phyloP scores from a whole-genome alignment of 2,888 invertebrate genomes.

The Agrochola lota region DNA sequence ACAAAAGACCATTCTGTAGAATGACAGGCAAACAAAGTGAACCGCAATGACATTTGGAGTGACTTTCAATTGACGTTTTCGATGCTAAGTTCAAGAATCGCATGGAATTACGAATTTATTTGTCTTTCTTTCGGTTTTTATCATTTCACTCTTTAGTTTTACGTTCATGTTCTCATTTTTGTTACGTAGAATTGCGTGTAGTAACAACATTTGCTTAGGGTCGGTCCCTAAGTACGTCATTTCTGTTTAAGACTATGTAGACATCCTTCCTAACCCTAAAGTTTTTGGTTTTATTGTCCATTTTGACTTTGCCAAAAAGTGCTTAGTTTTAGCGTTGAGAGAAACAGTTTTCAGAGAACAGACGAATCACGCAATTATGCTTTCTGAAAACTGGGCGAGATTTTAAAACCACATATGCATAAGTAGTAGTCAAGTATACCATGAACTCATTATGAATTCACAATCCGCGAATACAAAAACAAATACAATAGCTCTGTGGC shows the following conservation, averaged over 20 bases:
- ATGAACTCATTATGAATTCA: conserved; percentile 77
- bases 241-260: conserved; percentile 4
- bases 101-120: conserved; percentile 4
- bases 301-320: neutral
- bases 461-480: conserved; percentile 65
- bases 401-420: conserved; percentile 7
- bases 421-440: conserved; percentile 18
- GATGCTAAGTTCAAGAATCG: conserved; percentile 10
- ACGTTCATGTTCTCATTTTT: neutral
- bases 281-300: neutral
- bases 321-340: neutral
- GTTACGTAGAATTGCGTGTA: neutral
- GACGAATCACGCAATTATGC: neutral
- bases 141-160: neutral
- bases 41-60: conserved; percentile 6
- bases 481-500: conserved; percentile 75
- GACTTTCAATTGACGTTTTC: conserved; percentile 14
- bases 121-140: neutral
- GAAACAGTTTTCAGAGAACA: neutral
- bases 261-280: neutral
- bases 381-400: neutral
- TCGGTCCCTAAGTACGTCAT: neutral
- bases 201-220: conserved; percentile 19
- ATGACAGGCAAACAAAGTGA: conserved; percentile 5
- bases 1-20: conserved; percentile 10